Conservation (phyloP, 2,888 invertebrate genomes). For the Subacronicta megacephala region DNA sequence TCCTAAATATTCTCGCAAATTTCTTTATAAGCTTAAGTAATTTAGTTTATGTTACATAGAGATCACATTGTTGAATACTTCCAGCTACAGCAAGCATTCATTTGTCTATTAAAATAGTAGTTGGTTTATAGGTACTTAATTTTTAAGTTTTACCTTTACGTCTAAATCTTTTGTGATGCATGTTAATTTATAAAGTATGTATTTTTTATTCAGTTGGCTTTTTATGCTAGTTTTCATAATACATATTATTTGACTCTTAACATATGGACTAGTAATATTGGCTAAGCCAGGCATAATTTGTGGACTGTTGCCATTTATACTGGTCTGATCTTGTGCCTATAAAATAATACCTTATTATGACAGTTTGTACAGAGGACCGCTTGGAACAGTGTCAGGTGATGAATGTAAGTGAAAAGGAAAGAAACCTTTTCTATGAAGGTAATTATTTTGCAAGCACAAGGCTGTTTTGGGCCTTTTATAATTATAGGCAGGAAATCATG, state of each 20-base stretch:
- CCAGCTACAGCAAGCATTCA: slow-evolving; percentile 17
- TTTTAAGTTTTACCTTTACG: slow-evolving; percentile 55
- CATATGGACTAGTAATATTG: slow-evolving; percentile 35
- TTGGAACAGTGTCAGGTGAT: slow-evolving; percentile 84
- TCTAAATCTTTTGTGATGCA: slow-evolving; percentile 52
- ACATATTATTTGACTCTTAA: slow-evolving; percentile 49
- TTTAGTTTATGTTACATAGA: slow-evolving; percentile 40
- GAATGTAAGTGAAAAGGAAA: slow-evolving; percentile 81
- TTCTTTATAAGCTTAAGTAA: slow-evolving; percentile 46
- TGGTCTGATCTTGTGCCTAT: slow-evolving; percentile 76
- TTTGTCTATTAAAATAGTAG: slow-evolving; percentile 31
- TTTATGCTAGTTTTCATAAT: slow-evolving; percentile 50
- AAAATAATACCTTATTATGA: slow-evolving; percentile 77
- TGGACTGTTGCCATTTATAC: slow-evolving; percentile 70
- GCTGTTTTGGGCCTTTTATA: slow-evolving; percentile 75
- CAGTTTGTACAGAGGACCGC: slow-evolving; percentile 84
- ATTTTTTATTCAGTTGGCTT: slow-evolving; percentile 45
- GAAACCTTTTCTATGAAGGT: slow-evolving; percentile 73
- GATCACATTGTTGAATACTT: slow-evolving; percentile 19
- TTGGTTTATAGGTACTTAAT: slow-evolving; percentile 57
- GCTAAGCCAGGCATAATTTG: slow-evolving; percentile 48
- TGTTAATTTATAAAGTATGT: slow-evolving; percentile 51
- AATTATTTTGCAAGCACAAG: slow-evolving; percentile 81
- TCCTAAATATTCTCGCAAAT: slow-evolving; percentile 34
- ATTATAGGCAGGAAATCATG: slow-evolving; percentile 80